Percentiles rank a stretch among this genome's conserved stretches.
Evolutionary conservation across 2,888 invertebrate species (phyloP).

Genomic region (Drosophila bunnanda): DNA sequence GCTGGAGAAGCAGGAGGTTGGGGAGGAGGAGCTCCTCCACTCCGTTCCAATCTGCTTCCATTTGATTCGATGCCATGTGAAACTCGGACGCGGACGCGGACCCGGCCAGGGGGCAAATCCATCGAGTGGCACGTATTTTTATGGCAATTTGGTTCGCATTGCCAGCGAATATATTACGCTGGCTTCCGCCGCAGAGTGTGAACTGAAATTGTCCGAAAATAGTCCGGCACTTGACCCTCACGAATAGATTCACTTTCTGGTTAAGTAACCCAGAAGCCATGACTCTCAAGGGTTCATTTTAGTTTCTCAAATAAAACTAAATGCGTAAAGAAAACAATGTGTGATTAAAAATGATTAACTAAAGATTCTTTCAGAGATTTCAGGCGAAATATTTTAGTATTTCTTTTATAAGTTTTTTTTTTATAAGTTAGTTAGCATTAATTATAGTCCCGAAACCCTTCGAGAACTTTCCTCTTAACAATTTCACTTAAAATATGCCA

Average conservation of each 20-base stretch:
- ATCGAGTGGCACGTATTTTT: slow-evolving; percentile 51
- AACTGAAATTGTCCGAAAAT: slow-evolving; percentile 1
- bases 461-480: too few relatives aligned
- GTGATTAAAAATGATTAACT: background rate
- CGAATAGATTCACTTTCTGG: background rate
- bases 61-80: background rate
- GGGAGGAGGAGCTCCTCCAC: background rate
- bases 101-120: slow-evolving; percentile 15
- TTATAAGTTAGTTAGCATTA: too few relatives aligned
- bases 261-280: background rate
- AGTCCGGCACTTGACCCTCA: slow-evolving; percentile 1
- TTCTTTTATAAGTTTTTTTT: too few relatives aligned
- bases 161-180: slow-evolving; percentile 2
- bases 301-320: background rate
- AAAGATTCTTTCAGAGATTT: background rate
- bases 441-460: background rate
- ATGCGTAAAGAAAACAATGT: too few relatives aligned
- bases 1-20: background rate
- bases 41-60: background rate
- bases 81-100: slow-evolving; percentile 11
- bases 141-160: slow-evolving; percentile 10
- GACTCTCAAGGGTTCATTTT: background rate
- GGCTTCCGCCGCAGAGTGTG: slow-evolving; percentile 12
- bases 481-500: background rate
- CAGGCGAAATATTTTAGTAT: too few relatives aligned